A percentile compares a stretch with the other conserved stretches of the same genome.
Conservation (phyloP, 2,797 vertebrate species). For the Eidolon dupreanum region DNA sequence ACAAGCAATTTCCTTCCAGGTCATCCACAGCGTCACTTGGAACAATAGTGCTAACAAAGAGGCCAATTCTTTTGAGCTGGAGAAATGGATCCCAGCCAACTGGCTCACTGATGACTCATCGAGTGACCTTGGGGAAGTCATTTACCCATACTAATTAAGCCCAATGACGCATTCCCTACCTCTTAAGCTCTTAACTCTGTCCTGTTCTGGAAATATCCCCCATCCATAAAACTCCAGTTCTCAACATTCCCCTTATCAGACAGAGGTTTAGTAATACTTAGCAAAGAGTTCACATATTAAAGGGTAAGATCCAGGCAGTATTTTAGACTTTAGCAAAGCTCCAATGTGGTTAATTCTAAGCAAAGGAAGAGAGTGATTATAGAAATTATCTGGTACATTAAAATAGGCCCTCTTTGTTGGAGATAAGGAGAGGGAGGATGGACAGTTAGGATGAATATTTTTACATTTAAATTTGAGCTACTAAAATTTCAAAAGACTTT, state of each 20-base stretch:
- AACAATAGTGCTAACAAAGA: not conserved
- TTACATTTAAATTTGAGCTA: constrained; percentile 28
- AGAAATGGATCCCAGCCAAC: not conserved
- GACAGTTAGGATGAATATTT: not conserved
- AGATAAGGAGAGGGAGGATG: not conserved
- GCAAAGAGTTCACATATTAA: not conserved
- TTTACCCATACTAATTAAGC: not conserved
- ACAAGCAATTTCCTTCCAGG: not conserved
- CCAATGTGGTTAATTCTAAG: not conserved
- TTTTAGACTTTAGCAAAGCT: not conserved
- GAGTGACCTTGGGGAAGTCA: not conserved
- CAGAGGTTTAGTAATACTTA: not conserved
- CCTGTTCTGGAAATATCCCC: constrained; percentile 21
- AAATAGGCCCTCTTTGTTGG: not conserved
- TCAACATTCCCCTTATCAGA: not conserved
- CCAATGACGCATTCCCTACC: not conserved
- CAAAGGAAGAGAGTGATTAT: not conserved
- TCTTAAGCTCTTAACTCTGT: not conserved
- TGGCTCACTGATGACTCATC: not conserved
- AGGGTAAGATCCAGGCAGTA: not conserved
- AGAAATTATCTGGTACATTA: not conserved
- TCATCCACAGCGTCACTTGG: not conserved
- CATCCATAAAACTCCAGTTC: not conserved
- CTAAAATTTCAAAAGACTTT: not conserved
- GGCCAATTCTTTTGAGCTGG: not conserved